phyloP scores from a whole-genome alignment of 2,113 vertebrate species.

The Megatriorchis doriae region DNA sequence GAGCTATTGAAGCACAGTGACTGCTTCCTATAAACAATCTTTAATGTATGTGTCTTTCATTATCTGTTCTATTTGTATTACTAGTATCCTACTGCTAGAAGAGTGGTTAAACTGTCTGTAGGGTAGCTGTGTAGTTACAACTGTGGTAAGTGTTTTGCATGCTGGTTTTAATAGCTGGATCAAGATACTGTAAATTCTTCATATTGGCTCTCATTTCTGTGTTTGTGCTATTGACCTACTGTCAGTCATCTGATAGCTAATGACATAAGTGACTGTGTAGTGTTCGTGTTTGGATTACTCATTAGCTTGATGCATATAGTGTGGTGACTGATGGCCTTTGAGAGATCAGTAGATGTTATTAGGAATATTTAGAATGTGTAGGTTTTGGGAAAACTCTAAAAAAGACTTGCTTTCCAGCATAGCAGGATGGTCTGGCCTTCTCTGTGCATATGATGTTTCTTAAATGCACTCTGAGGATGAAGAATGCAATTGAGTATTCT shows the following conservation, averaged over 20 bases:
- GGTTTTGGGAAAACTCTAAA: neutral
- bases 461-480: neutral
- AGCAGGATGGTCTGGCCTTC: neutral
- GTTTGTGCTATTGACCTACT: slow-evolving; percentile 13
- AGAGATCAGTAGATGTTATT: neutral
- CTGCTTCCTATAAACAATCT: neutral
- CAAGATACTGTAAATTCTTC: neutral
- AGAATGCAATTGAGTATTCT: neutral
- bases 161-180: neutral
- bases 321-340: neutral
- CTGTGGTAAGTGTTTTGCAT: neutral
- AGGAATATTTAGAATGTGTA: neutral
- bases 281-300: neutral
- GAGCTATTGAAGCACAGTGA: neutral
- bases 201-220: neutral
- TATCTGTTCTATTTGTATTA: neutral
- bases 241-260: neutral
- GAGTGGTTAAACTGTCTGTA: neutral
- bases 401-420: neutral
- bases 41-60: neutral
- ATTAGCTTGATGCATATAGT: neutral
- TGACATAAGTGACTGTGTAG: neutral
- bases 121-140: neutral
- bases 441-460: neutral
- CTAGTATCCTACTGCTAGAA: neutral